Conservation (phyloP, 2,113 vertebrate species). For the Xiphophorus maculatus region DNA sequence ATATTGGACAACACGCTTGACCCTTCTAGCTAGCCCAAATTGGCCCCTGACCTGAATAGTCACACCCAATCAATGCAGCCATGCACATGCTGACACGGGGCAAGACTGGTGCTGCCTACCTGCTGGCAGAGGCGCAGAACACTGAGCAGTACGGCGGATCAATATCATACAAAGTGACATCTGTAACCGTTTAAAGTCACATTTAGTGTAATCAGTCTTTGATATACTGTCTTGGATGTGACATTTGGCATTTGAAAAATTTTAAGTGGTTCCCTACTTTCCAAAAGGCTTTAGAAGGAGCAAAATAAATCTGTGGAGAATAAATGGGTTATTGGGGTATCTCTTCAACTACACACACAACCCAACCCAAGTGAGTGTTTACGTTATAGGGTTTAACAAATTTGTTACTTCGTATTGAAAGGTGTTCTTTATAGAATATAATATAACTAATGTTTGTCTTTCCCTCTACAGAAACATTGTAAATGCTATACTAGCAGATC, state of each 20-base stretch:
- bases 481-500: neutral
- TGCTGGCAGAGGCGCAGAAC: slow-evolving; percentile 53
- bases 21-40: slow-evolving; percentile 70
- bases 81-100: slow-evolving; percentile 51
- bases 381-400: neutral
- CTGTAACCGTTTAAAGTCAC: slow-evolving; percentile 63
- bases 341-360: neutral
- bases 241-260: slow-evolving; percentile 68
- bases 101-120: slow-evolving; percentile 62
- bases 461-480: neutral
- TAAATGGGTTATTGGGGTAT: neutral
- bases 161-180: slow-evolving; percentile 73
- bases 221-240: slow-evolving; percentile 62
- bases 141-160: slow-evolving; percentile 40
- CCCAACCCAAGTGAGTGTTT: neutral
- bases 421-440: neutral
- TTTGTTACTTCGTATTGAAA: neutral
- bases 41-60: slow-evolving; percentile 69
- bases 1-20: slow-evolving; percentile 78
- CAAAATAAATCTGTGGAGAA: slow-evolving; percentile 12
- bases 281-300: slow-evolving; percentile 15
- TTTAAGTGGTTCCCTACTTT: slow-evolving; percentile 55
- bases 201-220: slow-evolving; percentile 50
- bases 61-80: slow-evolving; percentile 76
- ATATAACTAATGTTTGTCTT: neutral